These are phyloP conservation scores for Epirrhoe tristata DNA, from an alignment of 2,888 invertebrate species.

Conservation along the genomic window DNA sequence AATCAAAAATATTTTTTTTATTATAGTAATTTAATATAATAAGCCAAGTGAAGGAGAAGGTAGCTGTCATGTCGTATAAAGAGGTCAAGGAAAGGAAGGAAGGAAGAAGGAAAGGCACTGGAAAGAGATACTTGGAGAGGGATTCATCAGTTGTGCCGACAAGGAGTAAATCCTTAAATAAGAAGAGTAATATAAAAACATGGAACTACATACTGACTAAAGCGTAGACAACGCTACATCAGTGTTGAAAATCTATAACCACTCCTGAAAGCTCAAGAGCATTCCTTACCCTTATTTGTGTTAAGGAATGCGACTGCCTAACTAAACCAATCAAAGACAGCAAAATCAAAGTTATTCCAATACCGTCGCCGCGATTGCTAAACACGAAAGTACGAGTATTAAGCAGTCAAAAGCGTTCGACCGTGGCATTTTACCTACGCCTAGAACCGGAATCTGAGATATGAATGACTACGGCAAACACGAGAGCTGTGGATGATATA, in stretches of 20 bases:
- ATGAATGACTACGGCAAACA: slow-evolving; percentile 55
- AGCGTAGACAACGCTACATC: neutral
- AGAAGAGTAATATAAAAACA: no score
- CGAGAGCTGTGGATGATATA: slow-evolving; percentile 49
- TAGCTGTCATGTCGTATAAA: no score
- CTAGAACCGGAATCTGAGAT: slow-evolving; percentile 55
- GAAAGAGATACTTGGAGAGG: no score
- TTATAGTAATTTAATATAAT: no score
- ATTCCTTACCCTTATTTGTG: slow-evolving; percentile 14
- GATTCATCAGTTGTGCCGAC: no score
- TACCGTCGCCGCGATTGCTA: slow-evolving; percentile 35
- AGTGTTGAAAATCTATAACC: slow-evolving; percentile 8
- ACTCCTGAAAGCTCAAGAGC: slow-evolving; percentile 9
- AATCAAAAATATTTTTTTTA: no score
- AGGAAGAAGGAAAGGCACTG: no score
- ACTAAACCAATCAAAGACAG: slow-evolving; percentile 21
- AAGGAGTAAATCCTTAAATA: no score
- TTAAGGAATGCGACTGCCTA: slow-evolving; percentile 11
- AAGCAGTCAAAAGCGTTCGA: slow-evolving; percentile 46
- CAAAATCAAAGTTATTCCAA: slow-evolving; percentile 21
- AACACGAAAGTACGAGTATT: slow-evolving; percentile 43
- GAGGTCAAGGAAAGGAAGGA: no score
- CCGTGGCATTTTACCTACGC: slow-evolving; percentile 59
- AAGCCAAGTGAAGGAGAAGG: no score
- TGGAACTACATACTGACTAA: neutral